Evolutionary conservation across 2,113 vertebrate genomes (phyloP).

Genomic region (Sebastes schlegelii): DNA sequence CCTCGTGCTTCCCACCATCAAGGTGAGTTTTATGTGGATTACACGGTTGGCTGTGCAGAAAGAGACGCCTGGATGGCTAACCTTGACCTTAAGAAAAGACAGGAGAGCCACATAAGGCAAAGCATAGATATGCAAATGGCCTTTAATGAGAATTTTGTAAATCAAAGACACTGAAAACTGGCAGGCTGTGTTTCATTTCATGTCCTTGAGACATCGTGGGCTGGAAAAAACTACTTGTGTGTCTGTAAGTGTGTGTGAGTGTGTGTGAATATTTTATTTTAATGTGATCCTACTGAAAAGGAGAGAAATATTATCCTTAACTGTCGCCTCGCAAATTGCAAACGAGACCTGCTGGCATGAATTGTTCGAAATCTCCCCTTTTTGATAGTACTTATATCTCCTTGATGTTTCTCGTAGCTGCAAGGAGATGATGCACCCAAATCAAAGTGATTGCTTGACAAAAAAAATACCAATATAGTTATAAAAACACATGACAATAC

Average conservation of each 20-base stretch:
- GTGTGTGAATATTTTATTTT: neutral
- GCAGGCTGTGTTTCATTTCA: neutral
- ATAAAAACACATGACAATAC: neutral
- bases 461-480: no score
- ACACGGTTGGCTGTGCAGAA: neutral
- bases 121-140: slow-evolving; percentile 19
- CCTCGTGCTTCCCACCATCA: slow-evolving; percentile 93
- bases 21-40: slow-evolving; percentile 83
- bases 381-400: neutral
- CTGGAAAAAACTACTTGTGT: no score
- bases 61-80: slow-evolving; percentile 1
- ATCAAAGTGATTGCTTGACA: neutral
- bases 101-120: neutral
- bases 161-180: neutral
- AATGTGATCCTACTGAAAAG: neutral
- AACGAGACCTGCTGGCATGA: neutral
- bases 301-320: neutral
- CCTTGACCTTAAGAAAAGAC: slow-evolving; percentile 34
- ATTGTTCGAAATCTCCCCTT: neutral
- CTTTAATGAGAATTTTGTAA: neutral
- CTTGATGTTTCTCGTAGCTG: neutral
- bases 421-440: neutral
- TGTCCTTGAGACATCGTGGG: neutral
- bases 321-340: neutral
- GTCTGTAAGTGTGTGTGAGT: neutral